Base-by-base conservation (phyloP, 2,113 vertebrate genomes). In the Peromyscus maniculatus region DNA sequence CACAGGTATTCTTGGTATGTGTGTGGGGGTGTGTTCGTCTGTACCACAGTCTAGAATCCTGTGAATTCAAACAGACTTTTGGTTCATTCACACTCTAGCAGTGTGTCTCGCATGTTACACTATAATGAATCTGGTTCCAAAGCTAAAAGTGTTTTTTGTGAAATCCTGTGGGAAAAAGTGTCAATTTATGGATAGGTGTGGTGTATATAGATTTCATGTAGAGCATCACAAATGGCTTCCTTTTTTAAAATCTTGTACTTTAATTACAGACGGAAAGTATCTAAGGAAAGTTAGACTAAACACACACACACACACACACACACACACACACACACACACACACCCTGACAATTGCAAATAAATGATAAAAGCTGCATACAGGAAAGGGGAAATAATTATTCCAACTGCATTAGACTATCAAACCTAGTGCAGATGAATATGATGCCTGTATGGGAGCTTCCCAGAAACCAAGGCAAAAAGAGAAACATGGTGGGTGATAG, bases 91-190 rank as follows among this genome's bases (percentile, higher is more conserved):
- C 87, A 91, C 80, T 77, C 64, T 19, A 28, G 91, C 91, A 95
- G 82, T 24, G 93, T 92, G 64, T 95, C 80, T 97, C 87, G 84
- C 91, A 67, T 88, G 28, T 75, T 95, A 36, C 95, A 87, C 75
- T 94, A 3, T 92, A 93, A 90, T 91, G 95, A 93, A 59, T 92
- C 96, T 52, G 64, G 36, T 88, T 96, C 89, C 86, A 88, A 86
- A 95, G 77, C 91, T 96, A 96, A 86, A 96, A 78, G 89, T 91
- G 55, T 79, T 93, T 91, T 62, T 92, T 1, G 79, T 86, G 89
- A 86, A 95, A 92, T 95, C 62, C 74, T 89, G 28, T 77, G 67
- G 84, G 22, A 74, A 92, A 62, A 80, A 91, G 66, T 94, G 43
- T 57, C 31, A 82, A 87, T 83, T 95, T 94, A 83, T 72, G 83